Evolutionary conservation across 2,888 invertebrate species (phyloP), one percentile per base, ranked within the genome.

Genomic region (Lasius fuliginosus): DNA sequence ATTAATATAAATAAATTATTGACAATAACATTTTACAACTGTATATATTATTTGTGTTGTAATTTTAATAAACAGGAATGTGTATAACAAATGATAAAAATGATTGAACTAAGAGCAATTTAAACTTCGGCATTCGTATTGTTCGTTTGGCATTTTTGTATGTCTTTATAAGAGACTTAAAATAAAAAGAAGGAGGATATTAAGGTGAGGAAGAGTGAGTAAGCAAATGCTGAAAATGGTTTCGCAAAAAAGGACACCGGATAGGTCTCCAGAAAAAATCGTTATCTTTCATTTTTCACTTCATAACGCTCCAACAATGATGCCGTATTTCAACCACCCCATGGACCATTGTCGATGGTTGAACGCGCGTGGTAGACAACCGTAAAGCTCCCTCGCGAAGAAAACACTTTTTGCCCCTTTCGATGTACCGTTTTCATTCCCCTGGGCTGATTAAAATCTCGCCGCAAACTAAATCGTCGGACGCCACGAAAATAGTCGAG

Each of bases 251-350:
- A 60, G 40, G 23, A 67, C 46, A 46, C 30, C 30, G 1, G n/a
- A 49, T 33, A 42, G 46, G 33, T 8, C 23, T 83, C 5, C 81
- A 83, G 85, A 53, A 89, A 92, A 93, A 92, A 93, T 92, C 92
- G 92, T 92, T 93, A 93, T 93, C 93, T 93, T 92, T 92, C 93
- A 94, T 94, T 94, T 94, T 94, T 93, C 94, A 93, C 93, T 91
- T 93, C 94, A 93, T 94, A 94, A 93, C 93, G 89, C 89, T 88
- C 88, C 91, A 91, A 94, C 93, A 94, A 93, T 93, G 92, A 92
- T 89, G 89, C 65, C 84, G 62, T 62, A 60, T 73, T 60, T 58
- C 73, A 56, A 23, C 58, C 58, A 60, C 15, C 30, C 62, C n/a
- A n/a, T 65, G 49, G n/a, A 8, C 40, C 23, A 75, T 74, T 74